Percentiles rank a stretch among this genome's conserved stretches.
Evolutionary conservation across 2,797 vertebrate genomes (phyloP).

Genomic region (Anas acuta): DNA sequence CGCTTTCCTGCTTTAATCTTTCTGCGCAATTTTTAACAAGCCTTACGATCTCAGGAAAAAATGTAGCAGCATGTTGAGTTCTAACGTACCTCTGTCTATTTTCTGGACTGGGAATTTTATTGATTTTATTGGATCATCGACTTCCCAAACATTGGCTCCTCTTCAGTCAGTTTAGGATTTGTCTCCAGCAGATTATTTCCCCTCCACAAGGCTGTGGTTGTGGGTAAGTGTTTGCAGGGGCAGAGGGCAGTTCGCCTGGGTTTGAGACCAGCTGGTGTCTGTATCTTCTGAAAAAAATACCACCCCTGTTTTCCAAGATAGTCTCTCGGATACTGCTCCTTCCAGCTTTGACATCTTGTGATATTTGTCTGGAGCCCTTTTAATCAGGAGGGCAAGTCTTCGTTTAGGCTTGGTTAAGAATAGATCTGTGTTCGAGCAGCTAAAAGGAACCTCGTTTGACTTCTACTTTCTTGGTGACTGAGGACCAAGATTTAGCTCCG

Average conservation of each 20-base stretch:
- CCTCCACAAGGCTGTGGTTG: neutral
- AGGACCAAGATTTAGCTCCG: neutral
- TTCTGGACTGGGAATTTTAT: neutral
- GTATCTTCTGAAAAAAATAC: conserved; percentile 7
- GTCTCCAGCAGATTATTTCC: neutral
- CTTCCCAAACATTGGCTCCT: neutral
- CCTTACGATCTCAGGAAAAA: neutral
- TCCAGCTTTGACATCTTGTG: neutral
- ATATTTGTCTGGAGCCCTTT: neutral
- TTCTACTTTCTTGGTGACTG: conserved; percentile 27
- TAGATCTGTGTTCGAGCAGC: neutral
- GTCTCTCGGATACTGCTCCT: neutral
- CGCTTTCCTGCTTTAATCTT: neutral
- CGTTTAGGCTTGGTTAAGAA: neutral
- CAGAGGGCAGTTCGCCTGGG: neutral
- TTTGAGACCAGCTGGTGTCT: conserved; percentile 11
- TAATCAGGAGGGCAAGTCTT: neutral
- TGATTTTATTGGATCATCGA: neutral
- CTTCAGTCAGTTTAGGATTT: neutral
- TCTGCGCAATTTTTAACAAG: neutral
- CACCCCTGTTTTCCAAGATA: neutral
- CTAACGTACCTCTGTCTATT: neutral
- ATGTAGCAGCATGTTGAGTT: neutral
- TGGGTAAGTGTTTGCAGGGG: neutral
- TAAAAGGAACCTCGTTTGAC: neutral